Evolutionary conservation across 92 coral and sea anemone species (phyloP).

Genomic region (Actinernus sp.): DNA sequence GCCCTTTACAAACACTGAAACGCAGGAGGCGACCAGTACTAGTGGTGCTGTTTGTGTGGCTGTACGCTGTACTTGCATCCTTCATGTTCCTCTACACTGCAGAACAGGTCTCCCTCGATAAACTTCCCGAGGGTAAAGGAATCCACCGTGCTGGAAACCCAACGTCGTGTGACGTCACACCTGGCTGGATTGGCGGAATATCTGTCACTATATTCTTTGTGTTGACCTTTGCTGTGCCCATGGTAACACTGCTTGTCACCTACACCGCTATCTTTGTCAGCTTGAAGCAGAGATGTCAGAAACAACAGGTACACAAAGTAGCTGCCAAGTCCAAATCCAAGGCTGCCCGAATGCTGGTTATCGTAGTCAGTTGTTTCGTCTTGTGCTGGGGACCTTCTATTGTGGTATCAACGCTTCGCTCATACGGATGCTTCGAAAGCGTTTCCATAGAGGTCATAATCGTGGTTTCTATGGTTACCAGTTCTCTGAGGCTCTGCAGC

Average conservation of each 20-base stretch:
- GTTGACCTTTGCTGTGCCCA: constrained; percentile 47
- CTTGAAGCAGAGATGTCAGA: constrained; percentile 34
- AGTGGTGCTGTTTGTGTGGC: constrained; percentile 39
- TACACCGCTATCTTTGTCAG: constrained; percentile 40
- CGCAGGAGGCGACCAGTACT: constrained; percentile 12
- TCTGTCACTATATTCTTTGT: constrained; percentile 58
- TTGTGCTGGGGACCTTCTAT: constrained; percentile 54
- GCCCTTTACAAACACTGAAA: constrained; percentile 40
- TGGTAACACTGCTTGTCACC: constrained; percentile 22
- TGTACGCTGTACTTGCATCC: constrained; percentile 41
- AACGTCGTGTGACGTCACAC: constrained; percentile 50
- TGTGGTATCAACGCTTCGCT: constrained; percentile 34
- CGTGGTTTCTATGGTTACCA: constrained; percentile 16
- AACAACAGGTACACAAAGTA: constrained; percentile 25
- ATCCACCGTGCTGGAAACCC: not conserved
- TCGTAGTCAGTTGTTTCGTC: constrained; percentile 43
- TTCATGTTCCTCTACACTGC: constrained; percentile 27
- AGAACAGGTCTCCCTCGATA: constrained; percentile 4
- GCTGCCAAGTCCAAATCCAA: constrained; percentile 66
- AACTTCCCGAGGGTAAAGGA: constrained; percentile 45
- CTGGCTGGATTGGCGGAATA: constrained; percentile 24
- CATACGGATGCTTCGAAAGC: constrained; percentile 40
- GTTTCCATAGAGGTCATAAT: constrained; percentile 20
- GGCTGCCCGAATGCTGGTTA: constrained; percentile 58
- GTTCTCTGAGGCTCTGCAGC: constrained; percentile 35